Evolutionary conservation across 2,797 vertebrate genomes (phyloP), one percentile per base, ranked within the genome.

Genomic region (Pipistrellus nathusii): DNA sequence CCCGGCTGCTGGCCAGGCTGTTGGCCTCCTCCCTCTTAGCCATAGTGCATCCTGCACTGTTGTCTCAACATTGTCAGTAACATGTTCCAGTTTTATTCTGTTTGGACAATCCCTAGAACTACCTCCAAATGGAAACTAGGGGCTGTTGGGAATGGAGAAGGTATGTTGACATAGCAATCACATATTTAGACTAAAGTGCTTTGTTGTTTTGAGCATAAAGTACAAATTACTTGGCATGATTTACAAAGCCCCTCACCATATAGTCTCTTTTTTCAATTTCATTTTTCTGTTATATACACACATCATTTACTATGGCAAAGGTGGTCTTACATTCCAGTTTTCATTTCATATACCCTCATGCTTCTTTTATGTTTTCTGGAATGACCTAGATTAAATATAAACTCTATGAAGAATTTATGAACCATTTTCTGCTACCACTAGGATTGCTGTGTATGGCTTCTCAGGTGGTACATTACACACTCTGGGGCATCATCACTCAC

Each of bases 201-300:
- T 84, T 55, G 15, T 4, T 72, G 4, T 64, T 80, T 73, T 53
- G 25, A 32, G 38, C 85, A 44, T 57, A 46, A 93, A 87, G 13
- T 57, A 5, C n/a, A 76, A 55, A 51, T 68, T 92, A 38, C 53
- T 57, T 78, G 66, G 27, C 27, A 21, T 76, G 30, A 35, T 51
- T 91, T 89, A 51, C 35, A 64, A 75, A 51, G 17, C 44, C 41
- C 6, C 73, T 95, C 35, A 69, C n/a, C 38, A 38, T 0, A 8
- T 69, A 41, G n/a, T 68, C 11, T 80, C 41, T 69, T 85, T 75
- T 81, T 44, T 92, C n/a, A 85, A 23, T 7, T 94, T 91, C 13
- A 46, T 73, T 51, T 88, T 90, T 85, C 23, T 71, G 11, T 48
- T 44, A 62, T 4, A 21, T 7, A 62, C 15, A 23, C 1, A 18